A percentile compares a stretch with the other conserved stretches of the same genome.
Evolutionary conservation across 2,888 invertebrate genomes (phyloP).

Genomic region (Tenthredo livida): DNA sequence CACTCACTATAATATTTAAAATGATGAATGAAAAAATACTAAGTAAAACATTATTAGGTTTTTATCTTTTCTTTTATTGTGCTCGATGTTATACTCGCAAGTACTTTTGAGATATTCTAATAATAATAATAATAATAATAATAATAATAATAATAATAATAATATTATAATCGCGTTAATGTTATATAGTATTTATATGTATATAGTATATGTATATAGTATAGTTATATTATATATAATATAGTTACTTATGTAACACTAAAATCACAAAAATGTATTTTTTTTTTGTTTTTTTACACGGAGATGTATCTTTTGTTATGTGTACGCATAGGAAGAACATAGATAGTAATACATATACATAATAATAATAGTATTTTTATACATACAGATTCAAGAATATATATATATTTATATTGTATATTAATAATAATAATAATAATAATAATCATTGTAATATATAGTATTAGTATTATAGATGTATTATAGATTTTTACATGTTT

Average conservation of each 20-base stretch:
- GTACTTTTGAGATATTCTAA: slow-evolving; percentile 27
- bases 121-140: not conserved
- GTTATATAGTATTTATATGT: too few relatives aligned
- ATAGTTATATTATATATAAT: not conserved
- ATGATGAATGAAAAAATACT: too few relatives aligned
- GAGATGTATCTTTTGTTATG: slow-evolving; percentile 8
- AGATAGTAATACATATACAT: slow-evolving; percentile 45
- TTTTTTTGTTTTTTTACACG: not conserved
- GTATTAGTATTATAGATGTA: not conserved
- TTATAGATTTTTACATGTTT: not conserved
- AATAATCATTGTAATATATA: not conserved
- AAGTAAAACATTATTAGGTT: too few relatives aligned
- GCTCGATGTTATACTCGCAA: too few relatives aligned
- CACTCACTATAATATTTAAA: too few relatives aligned
- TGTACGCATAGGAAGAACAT: slow-evolving; percentile 50
- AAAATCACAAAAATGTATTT: slow-evolving; percentile 22
- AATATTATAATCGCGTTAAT: too few relatives aligned
- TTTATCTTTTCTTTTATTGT: too few relatives aligned
- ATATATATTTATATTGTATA: slow-evolving; percentile 38
- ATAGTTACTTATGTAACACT: slow-evolving; percentile 22
- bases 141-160: not conserved
- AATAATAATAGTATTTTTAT: slow-evolving; percentile 41
- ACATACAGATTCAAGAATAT: slow-evolving; percentile 51
- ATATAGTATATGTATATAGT: not conserved
- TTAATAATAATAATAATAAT: not conserved